Evolutionary conservation across 2,113 vertebrate genomes (phyloP).

Genomic region (Pterophyllum scalare): DNA sequence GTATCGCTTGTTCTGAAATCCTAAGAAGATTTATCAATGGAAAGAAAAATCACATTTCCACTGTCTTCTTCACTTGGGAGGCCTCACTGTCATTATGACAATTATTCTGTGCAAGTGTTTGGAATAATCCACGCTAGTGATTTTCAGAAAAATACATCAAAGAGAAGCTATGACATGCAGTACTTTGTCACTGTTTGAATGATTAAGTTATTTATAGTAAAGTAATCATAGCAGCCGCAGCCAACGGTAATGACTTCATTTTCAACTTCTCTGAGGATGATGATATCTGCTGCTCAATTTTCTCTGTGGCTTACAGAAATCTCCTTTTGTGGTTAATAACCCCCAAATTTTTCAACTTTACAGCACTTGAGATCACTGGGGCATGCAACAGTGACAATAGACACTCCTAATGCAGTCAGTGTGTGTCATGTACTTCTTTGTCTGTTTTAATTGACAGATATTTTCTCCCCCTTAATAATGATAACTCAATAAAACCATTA

Average conservation of each 20-base stretch:
- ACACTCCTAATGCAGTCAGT: neutral
- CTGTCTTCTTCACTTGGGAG: neutral
- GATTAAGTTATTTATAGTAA: slow-evolving; percentile 1
- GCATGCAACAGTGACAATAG: slow-evolving; percentile 36
- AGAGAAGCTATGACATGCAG: neutral
- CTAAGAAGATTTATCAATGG: slow-evolving; percentile 3
- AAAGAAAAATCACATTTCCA: neutral
- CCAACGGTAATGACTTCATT: slow-evolving; percentile 11
- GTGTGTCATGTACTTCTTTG: slow-evolving; percentile 45
- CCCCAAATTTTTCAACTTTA: neutral
- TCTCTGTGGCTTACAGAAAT: neutral
- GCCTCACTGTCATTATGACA: neutral
- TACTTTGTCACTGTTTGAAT: neutral
- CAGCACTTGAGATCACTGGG: slow-evolving; percentile 7
- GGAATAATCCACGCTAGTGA: neutral
- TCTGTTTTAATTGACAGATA: slow-evolving; percentile 50
- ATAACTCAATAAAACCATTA: slow-evolving; percentile 22
- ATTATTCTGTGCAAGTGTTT: neutral
- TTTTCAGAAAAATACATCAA: slow-evolving; percentile 1
- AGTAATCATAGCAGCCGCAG: neutral
- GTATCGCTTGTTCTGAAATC: neutral
- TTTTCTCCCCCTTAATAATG: slow-evolving; percentile 2
- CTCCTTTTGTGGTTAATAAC: slow-evolving; percentile 21
- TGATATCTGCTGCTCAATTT: slow-evolving; percentile 3
- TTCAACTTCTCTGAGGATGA: neutral